A percentile compares a stretch with the other conserved stretches of the same genome.
phyloP scores from a whole-genome alignment of 2,113 vertebrate species.

The Bufo bufo region DNA sequence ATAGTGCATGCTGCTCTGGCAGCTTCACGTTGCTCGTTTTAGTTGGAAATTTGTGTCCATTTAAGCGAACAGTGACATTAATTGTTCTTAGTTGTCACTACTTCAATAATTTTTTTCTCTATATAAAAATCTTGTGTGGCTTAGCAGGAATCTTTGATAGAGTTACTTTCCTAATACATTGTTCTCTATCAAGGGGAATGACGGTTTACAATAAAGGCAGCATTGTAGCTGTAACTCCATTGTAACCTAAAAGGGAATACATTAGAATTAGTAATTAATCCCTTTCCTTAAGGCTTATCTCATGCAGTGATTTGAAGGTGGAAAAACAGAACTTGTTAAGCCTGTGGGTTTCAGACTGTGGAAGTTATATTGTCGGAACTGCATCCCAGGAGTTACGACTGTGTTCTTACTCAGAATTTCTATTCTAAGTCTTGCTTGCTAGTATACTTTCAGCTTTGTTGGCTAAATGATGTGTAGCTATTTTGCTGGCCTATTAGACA shows the following conservation, averaged over 20 bases:
- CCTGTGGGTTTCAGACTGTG: neutral
- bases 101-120: neutral
- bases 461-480: neutral
- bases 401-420: neutral
- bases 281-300: neutral
- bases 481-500: neutral
- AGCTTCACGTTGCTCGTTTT: neutral
- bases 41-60: neutral
- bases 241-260: neutral
- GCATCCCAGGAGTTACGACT: neutral
- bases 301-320: neutral
- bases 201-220: conserved; percentile 2
- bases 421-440: neutral
- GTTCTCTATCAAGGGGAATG: conserved; percentile 8
- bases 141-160: neutral
- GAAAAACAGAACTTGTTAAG: conserved; percentile 3
- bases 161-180: conserved; percentile 15
- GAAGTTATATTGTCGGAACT: neutral
- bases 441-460: neutral
- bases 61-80: neutral
- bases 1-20: neutral
- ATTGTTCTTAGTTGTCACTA: neutral
- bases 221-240: neutral
- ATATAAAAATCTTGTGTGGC: conserved; percentile 1
- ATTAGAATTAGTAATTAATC: conserved; percentile 32